These are phyloP conservation scores for Tragelaphus buxtoni DNA, from an alignment of 2,113 vertebrate species.

Conservation along the genomic window DNA sequence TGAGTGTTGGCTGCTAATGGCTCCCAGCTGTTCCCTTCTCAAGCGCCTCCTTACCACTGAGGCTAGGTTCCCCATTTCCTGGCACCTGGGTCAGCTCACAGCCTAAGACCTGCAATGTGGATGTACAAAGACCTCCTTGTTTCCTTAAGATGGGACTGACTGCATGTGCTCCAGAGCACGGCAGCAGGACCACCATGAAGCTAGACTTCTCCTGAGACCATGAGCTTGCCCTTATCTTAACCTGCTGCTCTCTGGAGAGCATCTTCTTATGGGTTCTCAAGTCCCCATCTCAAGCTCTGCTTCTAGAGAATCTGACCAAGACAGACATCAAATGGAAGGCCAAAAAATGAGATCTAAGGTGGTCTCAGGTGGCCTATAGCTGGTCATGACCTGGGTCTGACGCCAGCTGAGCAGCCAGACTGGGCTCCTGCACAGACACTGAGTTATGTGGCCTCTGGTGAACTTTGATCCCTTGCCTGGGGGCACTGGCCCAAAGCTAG, in stretches of 20 bases:
- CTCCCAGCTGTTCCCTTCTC: not conserved
- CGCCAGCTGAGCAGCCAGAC: not conserved
- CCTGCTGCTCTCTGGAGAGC: not conserved
- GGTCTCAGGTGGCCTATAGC: not conserved
- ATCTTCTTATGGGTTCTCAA: rapidly evolving
- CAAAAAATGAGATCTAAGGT: not conserved
- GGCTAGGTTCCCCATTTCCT: not conserved
- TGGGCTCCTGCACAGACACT: not conserved
- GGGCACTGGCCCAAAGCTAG: not conserved
- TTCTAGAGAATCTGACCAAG: not conserved
- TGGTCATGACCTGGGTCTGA: not conserved
- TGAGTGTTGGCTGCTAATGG: not conserved
- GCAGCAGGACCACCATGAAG: not conserved
- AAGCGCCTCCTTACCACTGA: not conserved
- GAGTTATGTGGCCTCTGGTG: not conserved
- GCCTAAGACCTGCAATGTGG: not conserved
- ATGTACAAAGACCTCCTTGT: not conserved
- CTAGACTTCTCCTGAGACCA: not conserved
- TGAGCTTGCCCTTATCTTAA: not conserved
- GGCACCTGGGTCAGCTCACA: not conserved
- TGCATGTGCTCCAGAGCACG: not conserved
- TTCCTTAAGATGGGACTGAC: not conserved
- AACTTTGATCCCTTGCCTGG: not conserved
- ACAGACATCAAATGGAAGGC: not conserved
- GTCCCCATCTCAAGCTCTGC: not conserved